Conservation (phyloP, 2,888 invertebrate species). For the Epirrhoe alternata region DNA sequence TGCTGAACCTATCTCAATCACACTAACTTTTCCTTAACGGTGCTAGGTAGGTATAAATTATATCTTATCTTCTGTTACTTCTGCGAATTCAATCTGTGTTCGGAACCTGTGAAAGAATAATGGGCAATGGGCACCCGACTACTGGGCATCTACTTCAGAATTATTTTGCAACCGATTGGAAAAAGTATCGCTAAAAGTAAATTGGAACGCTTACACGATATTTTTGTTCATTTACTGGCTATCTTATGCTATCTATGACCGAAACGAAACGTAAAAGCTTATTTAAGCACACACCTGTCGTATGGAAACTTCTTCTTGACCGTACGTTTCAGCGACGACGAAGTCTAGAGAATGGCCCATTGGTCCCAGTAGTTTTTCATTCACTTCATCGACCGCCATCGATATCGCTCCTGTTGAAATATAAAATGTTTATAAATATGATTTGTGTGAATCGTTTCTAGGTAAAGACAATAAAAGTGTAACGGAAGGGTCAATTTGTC, state of each 20-base stretch:
- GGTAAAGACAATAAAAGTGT: not conserved
- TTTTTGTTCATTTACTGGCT: conserved; percentile 35
- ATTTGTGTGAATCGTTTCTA: conserved; percentile 11
- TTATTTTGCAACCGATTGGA: conserved; percentile 66
- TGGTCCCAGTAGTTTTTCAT: conserved; percentile 84
- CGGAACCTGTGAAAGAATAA: conserved; percentile 68
- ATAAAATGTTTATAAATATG: conserved; percentile 20
- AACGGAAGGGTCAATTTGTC: conserved; percentile 48
- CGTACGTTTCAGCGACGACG: conserved; percentile 95
- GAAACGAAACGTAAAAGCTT: conserved; percentile 36
- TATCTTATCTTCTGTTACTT: conserved; percentile 38
- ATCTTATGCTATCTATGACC: conserved; percentile 37
- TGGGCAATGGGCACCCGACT: conserved; percentile 54
- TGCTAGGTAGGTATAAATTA: conserved; percentile 31
- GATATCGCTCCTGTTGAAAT: conserved; percentile 90
- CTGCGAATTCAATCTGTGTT: conserved; percentile 56
- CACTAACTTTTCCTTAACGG: conserved; percentile 25
- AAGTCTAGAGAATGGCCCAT: conserved; percentile 91
- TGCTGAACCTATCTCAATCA: conserved; percentile 13
- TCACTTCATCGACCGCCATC: conserved; percentile 93
- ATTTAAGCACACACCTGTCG: conserved; percentile 77
- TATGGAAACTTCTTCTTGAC: conserved; percentile 94
- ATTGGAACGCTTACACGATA: conserved; percentile 52
- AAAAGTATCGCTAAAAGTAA: conserved; percentile 50
- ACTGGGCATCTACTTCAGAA: conserved; percentile 56